phyloP scores from a whole-genome alignment of 2,888 invertebrate species.

The Drosophila flavopinicola region DNA sequence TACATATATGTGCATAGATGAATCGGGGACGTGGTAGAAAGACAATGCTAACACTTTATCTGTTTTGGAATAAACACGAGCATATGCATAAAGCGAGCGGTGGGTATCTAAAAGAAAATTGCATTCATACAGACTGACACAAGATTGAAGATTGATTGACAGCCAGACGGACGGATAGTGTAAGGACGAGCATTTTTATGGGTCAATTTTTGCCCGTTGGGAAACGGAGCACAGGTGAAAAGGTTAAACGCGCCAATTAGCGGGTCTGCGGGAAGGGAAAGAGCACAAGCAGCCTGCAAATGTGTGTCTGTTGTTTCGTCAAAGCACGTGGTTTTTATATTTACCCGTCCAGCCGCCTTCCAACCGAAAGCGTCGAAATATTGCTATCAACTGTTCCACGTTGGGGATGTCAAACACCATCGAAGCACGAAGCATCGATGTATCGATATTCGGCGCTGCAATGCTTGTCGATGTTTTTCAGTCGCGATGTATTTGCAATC shows the following conservation, averaged over 20 bases:
- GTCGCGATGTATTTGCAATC: background rate
- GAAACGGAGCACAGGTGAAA: background rate
- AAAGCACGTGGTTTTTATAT: slow-evolving; percentile 46
- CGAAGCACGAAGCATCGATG: background rate
- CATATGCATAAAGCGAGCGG: too few relatives aligned
- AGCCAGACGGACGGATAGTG: background rate
- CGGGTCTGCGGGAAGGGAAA: background rate
- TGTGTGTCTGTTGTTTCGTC: background rate
- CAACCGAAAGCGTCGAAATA: slow-evolving; percentile 33
- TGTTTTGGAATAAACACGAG: too few relatives aligned
- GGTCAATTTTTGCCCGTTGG: background rate
- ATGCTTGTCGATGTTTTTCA: background rate
- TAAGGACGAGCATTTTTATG: too few relatives aligned
- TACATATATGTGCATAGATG: too few relatives aligned
- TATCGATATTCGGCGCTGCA: background rate
- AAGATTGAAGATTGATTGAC: background rate
- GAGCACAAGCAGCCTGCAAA: background rate
- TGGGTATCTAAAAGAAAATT: too few relatives aligned
- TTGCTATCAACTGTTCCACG: slow-evolving; percentile 17
- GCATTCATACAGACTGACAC: too few relatives aligned
- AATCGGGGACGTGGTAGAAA: too few relatives aligned
- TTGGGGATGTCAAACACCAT: background rate
- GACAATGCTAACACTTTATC: too few relatives aligned
- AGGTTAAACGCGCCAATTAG: slow-evolving; percentile 17
- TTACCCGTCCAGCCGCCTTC: slow-evolving; percentile 40